phyloP scores from a whole-genome alignment of 2,888 invertebrate genomes.

The Nemoura dubitans region DNA sequence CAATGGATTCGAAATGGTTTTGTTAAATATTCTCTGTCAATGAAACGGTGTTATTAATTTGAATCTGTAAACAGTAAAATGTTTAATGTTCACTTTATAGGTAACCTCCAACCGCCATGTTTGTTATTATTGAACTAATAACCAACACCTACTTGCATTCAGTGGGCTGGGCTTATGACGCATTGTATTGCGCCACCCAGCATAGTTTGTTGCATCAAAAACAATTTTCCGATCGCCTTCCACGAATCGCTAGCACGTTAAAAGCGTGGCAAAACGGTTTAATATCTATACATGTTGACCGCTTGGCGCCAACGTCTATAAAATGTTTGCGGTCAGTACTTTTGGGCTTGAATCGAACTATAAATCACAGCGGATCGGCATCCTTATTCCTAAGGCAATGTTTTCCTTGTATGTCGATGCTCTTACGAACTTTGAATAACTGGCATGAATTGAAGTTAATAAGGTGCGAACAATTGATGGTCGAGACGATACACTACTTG shows the following conservation, averaged over 20 bases:
- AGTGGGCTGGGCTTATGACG: not conserved
- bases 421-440: not conserved
- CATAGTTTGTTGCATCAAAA: not conserved
- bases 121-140: not conserved
- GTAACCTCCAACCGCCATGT: not conserved
- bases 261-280: not conserved
- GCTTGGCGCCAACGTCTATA: not conserved
- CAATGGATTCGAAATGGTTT: slow-evolving; percentile 27
- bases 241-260: not conserved
- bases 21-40: not conserved
- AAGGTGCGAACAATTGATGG: slow-evolving; percentile 12
- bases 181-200: not conserved
- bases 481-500: not conserved
- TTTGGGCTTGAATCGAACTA: not conserved
- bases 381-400: not conserved
- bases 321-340: not conserved
- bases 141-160: not conserved
- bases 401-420: not conserved
- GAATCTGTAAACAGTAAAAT: not conserved
- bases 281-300: not conserved
- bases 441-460: not conserved
- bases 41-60: not conserved
- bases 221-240: not conserved
- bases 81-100: not conserved
- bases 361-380: not conserved